phyloP scores from a whole-genome alignment of 1,140 invertebrate species.

The Oncopeltus fasciatus region DNA sequence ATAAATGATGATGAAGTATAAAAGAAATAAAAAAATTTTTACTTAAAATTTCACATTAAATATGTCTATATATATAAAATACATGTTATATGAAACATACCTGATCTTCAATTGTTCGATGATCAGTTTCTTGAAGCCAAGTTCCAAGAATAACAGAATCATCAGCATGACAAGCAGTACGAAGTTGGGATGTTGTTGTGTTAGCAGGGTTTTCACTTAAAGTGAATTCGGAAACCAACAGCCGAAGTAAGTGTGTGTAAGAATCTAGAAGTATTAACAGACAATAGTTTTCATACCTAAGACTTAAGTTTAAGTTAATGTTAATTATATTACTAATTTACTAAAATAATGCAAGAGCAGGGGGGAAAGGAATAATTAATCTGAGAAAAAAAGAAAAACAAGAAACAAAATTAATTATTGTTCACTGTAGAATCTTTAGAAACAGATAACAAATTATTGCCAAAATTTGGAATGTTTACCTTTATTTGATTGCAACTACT shows the following conservation, averaged over 20 bases:
- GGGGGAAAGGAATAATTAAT: too few relatives aligned
- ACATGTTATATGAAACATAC: constrained; percentile 41
- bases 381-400: too few relatives aligned
- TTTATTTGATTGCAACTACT: too few relatives aligned
- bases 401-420: too few relatives aligned
- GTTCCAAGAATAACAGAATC: constrained; percentile 76
- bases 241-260: constrained; percentile 70
- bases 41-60: too few relatives aligned
- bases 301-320: too few relatives aligned
- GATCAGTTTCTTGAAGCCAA: constrained; percentile 88
- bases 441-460: not conserved
- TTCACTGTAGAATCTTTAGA: not conserved
- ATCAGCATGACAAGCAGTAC: constrained; percentile 76
- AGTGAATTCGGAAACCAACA: constrained; percentile 95
- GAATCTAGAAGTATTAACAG: constrained; percentile 42
- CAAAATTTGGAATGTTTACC: not conserved
- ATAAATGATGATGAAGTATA: too few relatives aligned
- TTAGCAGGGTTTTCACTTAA: constrained; percentile 87
- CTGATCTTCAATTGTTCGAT: constrained; percentile 94
- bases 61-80: too few relatives aligned
- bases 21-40: too few relatives aligned
- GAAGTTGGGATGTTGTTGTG: constrained; percentile 78
- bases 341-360: too few relatives aligned
- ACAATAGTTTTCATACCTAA: not conserved
- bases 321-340: too few relatives aligned